A percentile compares a stretch with the other conserved stretches of the same genome.
phyloP scores from a whole-genome alignment of 2,797 vertebrate species.

The Kryptolebias ocellatus region DNA sequence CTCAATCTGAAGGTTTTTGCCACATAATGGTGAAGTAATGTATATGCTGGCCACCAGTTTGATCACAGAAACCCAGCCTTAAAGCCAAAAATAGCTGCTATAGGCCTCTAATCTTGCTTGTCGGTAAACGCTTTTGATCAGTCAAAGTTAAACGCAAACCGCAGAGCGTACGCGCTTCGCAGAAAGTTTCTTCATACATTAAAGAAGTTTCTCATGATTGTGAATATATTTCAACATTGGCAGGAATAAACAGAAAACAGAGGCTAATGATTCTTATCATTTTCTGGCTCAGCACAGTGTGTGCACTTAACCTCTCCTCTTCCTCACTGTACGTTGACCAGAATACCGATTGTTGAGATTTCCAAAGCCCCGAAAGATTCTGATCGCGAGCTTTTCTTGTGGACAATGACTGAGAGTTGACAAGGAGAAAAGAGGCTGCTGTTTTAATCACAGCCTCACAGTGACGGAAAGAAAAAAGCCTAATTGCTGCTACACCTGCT shows the following conservation, averaged over 20 bases:
- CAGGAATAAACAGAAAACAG: conserved; percentile 45
- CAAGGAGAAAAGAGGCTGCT: conserved; percentile 15
- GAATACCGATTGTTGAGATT: conserved; percentile 63
- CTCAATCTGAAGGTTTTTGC: not conserved
- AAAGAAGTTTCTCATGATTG: conserved; percentile 28
- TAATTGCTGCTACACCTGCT: conserved; percentile 42
- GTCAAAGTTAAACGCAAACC: not conserved
- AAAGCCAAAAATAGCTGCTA: not conserved
- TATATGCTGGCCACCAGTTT: not conserved
- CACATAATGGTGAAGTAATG: not conserved
- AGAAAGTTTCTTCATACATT: conserved; percentile 27
- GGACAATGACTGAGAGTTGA: conserved; percentile 19
- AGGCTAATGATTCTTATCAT: conserved; percentile 58
- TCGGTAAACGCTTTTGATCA: conserved; percentile 1
- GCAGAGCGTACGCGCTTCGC: not conserved
- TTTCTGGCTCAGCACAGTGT: conserved; percentile 39
- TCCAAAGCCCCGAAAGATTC: conserved; percentile 36
- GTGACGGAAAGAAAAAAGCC: conserved; percentile 5
- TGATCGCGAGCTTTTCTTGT: conserved; percentile 19
- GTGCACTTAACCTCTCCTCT: conserved; percentile 59
- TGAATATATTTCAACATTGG: conserved; percentile 22
- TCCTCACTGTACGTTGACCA: conserved; percentile 32
- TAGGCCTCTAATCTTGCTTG: not conserved
- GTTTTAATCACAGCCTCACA: conserved; percentile 56
- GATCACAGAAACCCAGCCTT: not conserved